Conservation (phyloP, 1,140 invertebrate species). For the Papilio xuthus region DNA sequence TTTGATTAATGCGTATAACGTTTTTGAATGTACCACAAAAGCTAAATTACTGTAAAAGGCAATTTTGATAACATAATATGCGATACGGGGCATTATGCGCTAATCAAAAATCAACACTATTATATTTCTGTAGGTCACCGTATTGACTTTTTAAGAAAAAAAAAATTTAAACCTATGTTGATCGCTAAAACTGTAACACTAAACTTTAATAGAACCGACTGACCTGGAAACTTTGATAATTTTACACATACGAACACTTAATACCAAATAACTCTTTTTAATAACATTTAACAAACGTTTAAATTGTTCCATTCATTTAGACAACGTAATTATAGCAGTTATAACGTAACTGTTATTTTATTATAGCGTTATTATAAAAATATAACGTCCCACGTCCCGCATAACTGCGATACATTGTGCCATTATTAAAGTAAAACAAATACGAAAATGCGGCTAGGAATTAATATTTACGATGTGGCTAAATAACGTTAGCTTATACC, state of each 20-base stretch:
- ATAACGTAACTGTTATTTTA: conserved; percentile 6
- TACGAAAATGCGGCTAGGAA: conserved; percentile 16
- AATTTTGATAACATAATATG: background rate
- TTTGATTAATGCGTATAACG: conserved; percentile 4
- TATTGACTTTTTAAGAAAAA: too few species aligned
- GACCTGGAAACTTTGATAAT: background rate
- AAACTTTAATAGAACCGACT: background rate
- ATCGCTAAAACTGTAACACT: background rate
- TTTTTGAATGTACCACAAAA: background rate
- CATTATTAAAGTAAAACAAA: conserved; percentile 26
- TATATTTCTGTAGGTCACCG: too few species aligned
- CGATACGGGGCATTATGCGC: background rate
- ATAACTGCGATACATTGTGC: conserved; percentile 5
- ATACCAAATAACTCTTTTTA: background rate
- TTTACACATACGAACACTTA: background rate
- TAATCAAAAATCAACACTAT: background rate
- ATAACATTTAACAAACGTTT: background rate
- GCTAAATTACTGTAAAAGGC: background rate
- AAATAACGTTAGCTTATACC: conserved; percentile 37
- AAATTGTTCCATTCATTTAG: conserved; percentile 16
- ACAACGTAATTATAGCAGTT: conserved; percentile 2
- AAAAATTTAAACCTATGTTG: too few species aligned
- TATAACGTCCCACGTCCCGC: background rate
- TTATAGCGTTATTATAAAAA: conserved; percentile 1
- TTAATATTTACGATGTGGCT: conserved; percentile 38